phyloP scores from a whole-genome alignment of 2,797 vertebrate species.

The Thunnus albacares region DNA sequence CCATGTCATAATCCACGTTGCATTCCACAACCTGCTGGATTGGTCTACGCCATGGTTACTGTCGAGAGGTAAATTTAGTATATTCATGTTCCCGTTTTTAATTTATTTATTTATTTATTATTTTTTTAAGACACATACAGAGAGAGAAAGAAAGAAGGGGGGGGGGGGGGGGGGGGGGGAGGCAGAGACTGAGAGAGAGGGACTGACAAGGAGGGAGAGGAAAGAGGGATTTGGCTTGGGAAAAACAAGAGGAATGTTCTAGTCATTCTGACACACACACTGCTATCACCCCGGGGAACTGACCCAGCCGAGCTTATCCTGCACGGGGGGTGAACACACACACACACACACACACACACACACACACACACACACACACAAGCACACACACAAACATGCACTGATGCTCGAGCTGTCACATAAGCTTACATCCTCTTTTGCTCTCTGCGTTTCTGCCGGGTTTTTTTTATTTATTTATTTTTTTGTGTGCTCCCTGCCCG shows the following conservation, averaged over 20 bases:
- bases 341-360: conserved; percentile 50
- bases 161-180: not conserved
- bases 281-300: conserved; percentile 72
- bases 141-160: conserved; percentile 4
- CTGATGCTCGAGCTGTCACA: conserved; percentile 76
- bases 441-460: conserved; percentile 37
- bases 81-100: conserved; percentile 34
- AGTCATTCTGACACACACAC: conserved; percentile 73
- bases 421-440: conserved; percentile 68
- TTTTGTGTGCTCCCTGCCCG: not conserved
- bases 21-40: conserved; percentile 67
- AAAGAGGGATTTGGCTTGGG: conserved; percentile 52
- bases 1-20: conserved; percentile 76
- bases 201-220: conserved; percentile 32
- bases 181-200: conserved; percentile 22
- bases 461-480: not conserved
- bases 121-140: conserved; percentile 13
- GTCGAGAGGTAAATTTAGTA: conserved; percentile 60
- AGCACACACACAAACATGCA: conserved; percentile 46
- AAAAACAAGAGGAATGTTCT: conserved; percentile 75
- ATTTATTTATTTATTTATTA: not conserved
- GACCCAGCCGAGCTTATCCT: conserved; percentile 76
- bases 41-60: conserved; percentile 58
- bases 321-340: conserved; percentile 43
- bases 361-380: conserved; percentile 39